These are phyloP conservation scores for Sciurus carolinensis DNA, from an alignment of 2,797 vertebrate species.

Conservation along the genomic window DNA sequence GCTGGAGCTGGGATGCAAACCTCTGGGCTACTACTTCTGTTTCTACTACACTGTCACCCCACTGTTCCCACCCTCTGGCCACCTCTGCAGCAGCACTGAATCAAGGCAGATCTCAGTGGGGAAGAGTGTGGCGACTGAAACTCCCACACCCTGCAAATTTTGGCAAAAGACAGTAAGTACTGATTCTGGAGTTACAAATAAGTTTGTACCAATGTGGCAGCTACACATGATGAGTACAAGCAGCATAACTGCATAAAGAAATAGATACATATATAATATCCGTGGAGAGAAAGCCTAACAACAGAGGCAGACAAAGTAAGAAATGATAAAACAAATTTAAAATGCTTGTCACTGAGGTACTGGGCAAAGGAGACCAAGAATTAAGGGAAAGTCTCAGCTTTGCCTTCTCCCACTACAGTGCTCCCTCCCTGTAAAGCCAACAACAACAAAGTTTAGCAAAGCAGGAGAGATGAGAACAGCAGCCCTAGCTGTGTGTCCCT, in stretches of 20 bases:
- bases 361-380: not conserved
- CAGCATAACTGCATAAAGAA: not conserved
- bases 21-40: not conserved
- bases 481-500: not conserved
- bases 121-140: not conserved
- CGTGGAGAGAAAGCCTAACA: not conserved
- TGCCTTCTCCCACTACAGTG: not conserved
- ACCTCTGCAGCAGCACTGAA: not conserved
- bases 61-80: not conserved
- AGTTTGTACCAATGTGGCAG: not conserved
- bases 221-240: not conserved
- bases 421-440: not conserved
- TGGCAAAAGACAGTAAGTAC: not conserved
- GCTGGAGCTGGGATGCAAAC: not conserved
- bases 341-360: not conserved
- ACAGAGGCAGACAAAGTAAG: not conserved
- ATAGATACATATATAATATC: not conserved
- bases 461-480: not conserved
- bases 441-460: not conserved
- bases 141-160: not conserved
- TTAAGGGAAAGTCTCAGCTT: not conserved
- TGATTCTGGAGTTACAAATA: not conserved
- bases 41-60: not conserved
- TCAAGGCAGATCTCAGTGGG: not conserved
- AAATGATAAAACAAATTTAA: not conserved